phyloP scores from a whole-genome alignment of 2,888 invertebrate species.

The Mesorhabditis spiculigera region DNA sequence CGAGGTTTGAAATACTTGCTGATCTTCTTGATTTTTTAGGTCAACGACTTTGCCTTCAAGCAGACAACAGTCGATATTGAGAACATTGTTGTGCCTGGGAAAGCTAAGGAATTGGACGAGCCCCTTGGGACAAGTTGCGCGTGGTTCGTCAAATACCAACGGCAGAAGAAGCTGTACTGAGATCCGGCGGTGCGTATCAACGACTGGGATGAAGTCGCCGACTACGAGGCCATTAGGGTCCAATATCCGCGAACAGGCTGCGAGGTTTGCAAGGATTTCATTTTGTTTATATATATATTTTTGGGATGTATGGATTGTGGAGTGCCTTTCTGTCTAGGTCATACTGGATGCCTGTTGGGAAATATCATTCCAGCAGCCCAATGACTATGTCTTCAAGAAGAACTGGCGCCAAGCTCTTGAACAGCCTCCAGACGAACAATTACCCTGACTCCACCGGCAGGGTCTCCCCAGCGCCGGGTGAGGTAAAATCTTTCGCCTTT shows the following conservation, averaged over 20 bases:
- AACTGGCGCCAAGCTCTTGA: slow-evolving; percentile 70
- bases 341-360: slow-evolving; percentile 91
- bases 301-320: slow-evolving; percentile 92
- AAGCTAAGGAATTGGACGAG: slow-evolving; percentile 36
- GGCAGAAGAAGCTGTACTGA: slow-evolving; percentile 82
- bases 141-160: slow-evolving; percentile 69
- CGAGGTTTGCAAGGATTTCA: slow-evolving; percentile 65
- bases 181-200: slow-evolving; percentile 78
- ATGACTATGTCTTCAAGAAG: slow-evolving; percentile 81
- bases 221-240: slow-evolving; percentile 76
- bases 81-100: slow-evolving; percentile 35
- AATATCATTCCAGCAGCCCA: slow-evolving; percentile 99
- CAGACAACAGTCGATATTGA: slow-evolving; percentile 51
- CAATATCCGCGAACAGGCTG: slow-evolving; percentile 83
- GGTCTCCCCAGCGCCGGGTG: slow-evolving; percentile 84
- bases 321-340: slow-evolving; percentile 93
- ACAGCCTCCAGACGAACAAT: slow-evolving; percentile 92
- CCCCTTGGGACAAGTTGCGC: slow-evolving; percentile 55
- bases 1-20: slow-evolving; percentile 63
- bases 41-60: slow-evolving; percentile 17
- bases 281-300: slow-evolving; percentile 4
- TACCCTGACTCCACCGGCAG: slow-evolving; percentile 79
- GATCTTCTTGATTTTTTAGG: slow-evolving; percentile 5
- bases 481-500: slow-evolving; percentile 62
- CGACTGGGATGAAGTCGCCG: slow-evolving; percentile 87